These are phyloP conservation scores for Eristalis intricaria DNA, from an alignment of 2,888 invertebrate genomes.

Conservation along the genomic window DNA sequence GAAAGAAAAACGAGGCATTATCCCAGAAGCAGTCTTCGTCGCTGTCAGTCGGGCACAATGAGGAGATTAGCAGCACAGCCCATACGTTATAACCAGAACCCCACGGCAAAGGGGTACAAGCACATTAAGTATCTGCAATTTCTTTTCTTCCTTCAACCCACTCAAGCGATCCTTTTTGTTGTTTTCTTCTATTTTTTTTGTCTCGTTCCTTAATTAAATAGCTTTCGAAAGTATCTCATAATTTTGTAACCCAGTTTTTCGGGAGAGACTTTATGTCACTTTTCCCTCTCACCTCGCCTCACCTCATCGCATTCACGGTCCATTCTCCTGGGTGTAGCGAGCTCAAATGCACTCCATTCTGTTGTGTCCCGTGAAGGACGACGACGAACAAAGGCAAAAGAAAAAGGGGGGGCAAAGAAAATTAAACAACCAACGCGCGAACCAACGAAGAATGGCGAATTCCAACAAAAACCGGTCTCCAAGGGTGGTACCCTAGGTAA, in stretches of 20 bases:
- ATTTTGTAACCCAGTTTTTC: slow-evolving; percentile 69
- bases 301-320: neutral
- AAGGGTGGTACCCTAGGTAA: slow-evolving; percentile 59
- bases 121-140: slow-evolving; percentile 69
- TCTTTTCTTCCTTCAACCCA: slow-evolving; percentile 30
- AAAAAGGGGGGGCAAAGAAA: neutral
- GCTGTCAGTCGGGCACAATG: slow-evolving; percentile 43
- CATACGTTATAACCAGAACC: slow-evolving; percentile 53
- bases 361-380: slow-evolving; percentile 54
- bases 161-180: neutral
- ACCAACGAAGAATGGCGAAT: slow-evolving; percentile 3
- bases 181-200: slow-evolving; percentile 23
- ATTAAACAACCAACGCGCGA: neutral
- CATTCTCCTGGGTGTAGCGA: neutral
- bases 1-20: neutral
- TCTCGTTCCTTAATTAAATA: slow-evolving; percentile 66
- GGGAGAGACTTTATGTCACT: slow-evolving; percentile 59
- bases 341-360: slow-evolving; percentile 52
- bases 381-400: slow-evolving; percentile 1
- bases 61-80: slow-evolving; percentile 56
- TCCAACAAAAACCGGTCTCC: slow-evolving; percentile 37
- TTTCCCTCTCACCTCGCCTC: slow-evolving; percentile 4
- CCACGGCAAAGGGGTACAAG: slow-evolving; percentile 33
- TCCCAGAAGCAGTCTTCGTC: slow-evolving; percentile 34
- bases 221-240: slow-evolving; percentile 70